These are phyloP conservation scores for Mythimna impura DNA, from an alignment of 2,888 invertebrate genomes.

Conservation along the genomic window DNA sequence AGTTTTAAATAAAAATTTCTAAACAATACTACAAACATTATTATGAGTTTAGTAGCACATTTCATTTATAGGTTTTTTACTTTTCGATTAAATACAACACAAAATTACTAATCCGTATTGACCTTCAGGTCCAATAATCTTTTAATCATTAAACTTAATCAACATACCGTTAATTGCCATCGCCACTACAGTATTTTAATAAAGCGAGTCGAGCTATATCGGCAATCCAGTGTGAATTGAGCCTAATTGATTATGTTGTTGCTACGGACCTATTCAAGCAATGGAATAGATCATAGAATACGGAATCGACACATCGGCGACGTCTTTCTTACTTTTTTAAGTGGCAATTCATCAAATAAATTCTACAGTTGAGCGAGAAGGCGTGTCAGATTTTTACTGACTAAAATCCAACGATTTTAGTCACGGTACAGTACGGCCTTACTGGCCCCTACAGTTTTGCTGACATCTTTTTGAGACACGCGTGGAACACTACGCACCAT, in stretches of 20 bases:
- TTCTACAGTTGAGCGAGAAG: too few species aligned
- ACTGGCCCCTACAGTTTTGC: too few species aligned
- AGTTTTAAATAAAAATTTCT: too few species aligned
- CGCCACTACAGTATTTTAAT: background rate
- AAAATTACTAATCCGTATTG: background rate
- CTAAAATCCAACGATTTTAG: too few species aligned
- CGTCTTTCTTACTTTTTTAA: background rate
- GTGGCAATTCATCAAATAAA: too few species aligned
- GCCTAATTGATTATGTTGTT: slow-evolving; percentile 42
- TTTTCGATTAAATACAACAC: background rate
- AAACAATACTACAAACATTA: too few species aligned
- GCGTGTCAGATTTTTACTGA: too few species aligned
- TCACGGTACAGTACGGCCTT: too few species aligned
- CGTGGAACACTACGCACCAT: too few species aligned
- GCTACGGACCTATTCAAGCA: slow-evolving; percentile 16
- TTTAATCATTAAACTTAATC: background rate
- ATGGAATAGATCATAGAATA: background rate
- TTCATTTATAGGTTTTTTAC: background rate
- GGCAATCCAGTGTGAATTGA: slow-evolving; percentile 26
- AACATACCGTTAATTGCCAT: background rate
- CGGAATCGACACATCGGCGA: background rate
- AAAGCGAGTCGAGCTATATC: background rate
- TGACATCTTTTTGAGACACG: too few species aligned
- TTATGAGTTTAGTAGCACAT: too few species aligned
- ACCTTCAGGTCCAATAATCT: background rate